Evolutionary conservation across 92 coral and sea anemone species (phyloP).

Genomic region (Epizoanthus rinbou): DNA sequence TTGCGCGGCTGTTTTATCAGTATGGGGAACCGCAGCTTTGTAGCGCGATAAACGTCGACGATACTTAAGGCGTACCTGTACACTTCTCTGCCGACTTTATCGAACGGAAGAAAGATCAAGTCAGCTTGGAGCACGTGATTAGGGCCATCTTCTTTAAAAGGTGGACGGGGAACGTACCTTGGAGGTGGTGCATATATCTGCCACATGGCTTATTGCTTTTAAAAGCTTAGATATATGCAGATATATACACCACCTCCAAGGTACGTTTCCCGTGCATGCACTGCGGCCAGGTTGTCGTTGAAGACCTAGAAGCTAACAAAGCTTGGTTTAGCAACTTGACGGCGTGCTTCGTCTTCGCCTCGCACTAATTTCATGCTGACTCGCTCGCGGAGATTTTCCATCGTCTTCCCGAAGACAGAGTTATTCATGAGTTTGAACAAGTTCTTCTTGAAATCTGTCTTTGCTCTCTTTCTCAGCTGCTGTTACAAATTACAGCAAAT

Average conservation of each 20-base stretch:
- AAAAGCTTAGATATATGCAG: too few relatives aligned
- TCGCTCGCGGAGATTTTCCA: too few relatives aligned
- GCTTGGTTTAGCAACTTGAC: neutral
- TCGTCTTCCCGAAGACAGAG: too few relatives aligned
- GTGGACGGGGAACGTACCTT: slow-evolving; percentile 26
- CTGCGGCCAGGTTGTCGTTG: slow-evolving; percentile 22
- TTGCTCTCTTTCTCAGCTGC: too few relatives aligned
- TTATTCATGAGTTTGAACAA: too few relatives aligned
- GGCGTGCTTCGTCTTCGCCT: neutral
- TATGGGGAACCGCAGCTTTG: slow-evolving; percentile 15
- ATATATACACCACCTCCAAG: slow-evolving; percentile 19
- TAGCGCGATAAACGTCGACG: neutral
- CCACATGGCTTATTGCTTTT: slow-evolving; percentile 14
- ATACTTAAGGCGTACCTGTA: neutral
- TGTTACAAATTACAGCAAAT: too few relatives aligned
- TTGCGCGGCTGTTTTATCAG: slow-evolving; percentile 28
- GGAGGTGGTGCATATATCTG: slow-evolving; percentile 22
- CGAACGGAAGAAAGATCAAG: neutral
- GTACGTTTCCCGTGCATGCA: slow-evolving; percentile 31
- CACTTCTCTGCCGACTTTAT: neutral
- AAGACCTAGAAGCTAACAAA: slow-evolving; percentile 9
- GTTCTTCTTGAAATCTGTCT: too few relatives aligned
- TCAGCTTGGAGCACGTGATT: slow-evolving; percentile 18
- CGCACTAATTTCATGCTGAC: slow-evolving; percentile 30
- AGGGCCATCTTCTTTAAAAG: slow-evolving; percentile 29